Evolutionary conservation across 2,113 vertebrate genomes (phyloP).

Genomic region (Cheirogaleus medius): DNA sequence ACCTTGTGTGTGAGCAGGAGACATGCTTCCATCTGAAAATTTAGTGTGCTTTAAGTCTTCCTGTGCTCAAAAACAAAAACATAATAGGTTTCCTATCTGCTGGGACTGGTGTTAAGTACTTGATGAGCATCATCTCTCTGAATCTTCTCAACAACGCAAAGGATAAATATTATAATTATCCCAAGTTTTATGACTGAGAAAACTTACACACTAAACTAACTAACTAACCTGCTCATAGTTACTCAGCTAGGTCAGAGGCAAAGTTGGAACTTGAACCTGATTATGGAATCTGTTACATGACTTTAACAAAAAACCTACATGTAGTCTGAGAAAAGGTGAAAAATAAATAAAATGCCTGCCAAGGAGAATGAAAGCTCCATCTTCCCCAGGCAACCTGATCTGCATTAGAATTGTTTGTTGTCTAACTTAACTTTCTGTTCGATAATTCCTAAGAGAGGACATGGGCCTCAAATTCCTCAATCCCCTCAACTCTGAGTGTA

Average conservation of each 20-base stretch:
- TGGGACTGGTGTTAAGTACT: background rate
- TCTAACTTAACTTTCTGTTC: background rate
- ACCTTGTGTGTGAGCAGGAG: background rate
- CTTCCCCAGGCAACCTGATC: background rate
- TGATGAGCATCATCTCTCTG: background rate
- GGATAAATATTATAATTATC: background rate
- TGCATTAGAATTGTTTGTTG: background rate
- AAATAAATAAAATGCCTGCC: background rate
- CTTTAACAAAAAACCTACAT: background rate
- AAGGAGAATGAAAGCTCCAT: background rate
- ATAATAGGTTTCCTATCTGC: background rate
- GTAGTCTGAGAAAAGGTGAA: background rate
- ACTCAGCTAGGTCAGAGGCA: background rate
- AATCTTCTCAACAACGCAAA: background rate
- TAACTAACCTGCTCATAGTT: background rate
- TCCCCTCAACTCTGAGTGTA: background rate
- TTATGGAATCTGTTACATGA: background rate
- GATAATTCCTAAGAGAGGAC: background rate
- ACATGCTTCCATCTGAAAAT: background rate
- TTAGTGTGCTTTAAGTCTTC: background rate
- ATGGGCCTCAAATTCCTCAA: background rate
- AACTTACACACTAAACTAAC: background rate
- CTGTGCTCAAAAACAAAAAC: background rate
- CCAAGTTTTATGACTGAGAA: background rate
- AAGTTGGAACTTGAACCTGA: background rate